Conservation (phyloP, 2,888 invertebrate genomes). For the Drosophila glabriapex region DNA sequence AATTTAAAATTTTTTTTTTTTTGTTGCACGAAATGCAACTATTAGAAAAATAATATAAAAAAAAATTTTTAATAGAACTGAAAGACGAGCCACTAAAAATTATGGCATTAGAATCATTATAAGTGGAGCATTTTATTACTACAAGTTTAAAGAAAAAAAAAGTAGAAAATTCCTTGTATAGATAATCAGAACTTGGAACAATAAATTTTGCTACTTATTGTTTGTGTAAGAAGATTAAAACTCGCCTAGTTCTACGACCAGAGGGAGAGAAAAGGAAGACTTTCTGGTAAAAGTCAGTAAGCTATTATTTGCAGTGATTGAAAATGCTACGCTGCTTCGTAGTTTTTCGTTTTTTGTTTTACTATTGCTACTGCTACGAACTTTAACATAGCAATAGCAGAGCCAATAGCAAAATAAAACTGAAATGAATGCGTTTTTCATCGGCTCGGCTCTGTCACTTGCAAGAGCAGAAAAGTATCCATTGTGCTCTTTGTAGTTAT, state of each 20-base stretch:
- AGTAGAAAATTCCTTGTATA: background rate
- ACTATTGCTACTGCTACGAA: background rate
- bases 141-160: background rate
- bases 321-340: background rate
- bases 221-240: background rate
- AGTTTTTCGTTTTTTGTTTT: background rate
- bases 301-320: background rate
- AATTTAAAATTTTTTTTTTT: background rate
- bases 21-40: background rate
- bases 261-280: accelerated
- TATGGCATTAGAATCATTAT: too few species aligned
- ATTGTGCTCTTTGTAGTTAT: background rate
- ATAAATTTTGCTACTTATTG: background rate
- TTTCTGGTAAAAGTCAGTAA: background rate
- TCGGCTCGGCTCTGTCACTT: background rate
- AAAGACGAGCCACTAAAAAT: background rate
- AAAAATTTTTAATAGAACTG: too few species aligned
- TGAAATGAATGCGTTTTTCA: background rate
- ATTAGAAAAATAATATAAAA: background rate
- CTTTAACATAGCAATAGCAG: background rate
- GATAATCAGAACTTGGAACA: background rate
- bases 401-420: background rate
- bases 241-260: accelerated
- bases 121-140: background rate
- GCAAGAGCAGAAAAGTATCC: background rate